These are phyloP conservation scores for Nemotelus nigrinus DNA, from an alignment of 2,888 invertebrate species.

Conservation along the genomic window DNA sequence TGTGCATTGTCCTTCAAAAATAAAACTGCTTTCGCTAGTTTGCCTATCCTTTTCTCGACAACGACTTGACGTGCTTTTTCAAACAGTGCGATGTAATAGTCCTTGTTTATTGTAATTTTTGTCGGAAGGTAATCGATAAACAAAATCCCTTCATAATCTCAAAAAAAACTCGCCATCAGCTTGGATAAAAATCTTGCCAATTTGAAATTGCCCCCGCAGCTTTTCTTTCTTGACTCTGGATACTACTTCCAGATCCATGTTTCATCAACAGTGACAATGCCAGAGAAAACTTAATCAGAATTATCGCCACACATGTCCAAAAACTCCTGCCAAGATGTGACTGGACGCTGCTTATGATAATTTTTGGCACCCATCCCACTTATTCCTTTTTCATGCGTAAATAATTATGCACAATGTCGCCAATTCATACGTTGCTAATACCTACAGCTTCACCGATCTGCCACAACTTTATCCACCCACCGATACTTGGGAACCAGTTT, in stretches of 20 bases:
- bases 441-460: neutral
- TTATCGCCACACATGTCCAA: neutral
- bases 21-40: conserved; percentile 7
- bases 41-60: neutral
- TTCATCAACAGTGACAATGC: conserved; percentile 19
- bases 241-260: conserved; percentile 4
- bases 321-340: neutral
- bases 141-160: no score
- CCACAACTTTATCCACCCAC: neutral
- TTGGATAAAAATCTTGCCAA: neutral
- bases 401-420: neutral
- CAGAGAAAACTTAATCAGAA: neutral
- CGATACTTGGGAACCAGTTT: neutral
- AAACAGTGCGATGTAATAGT: neutral
- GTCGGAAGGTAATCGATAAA: neutral
- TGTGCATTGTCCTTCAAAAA: conserved; percentile 13
- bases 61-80: no score
- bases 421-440: conserved; percentile 12
- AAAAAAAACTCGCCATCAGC: neutral
- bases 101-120: neutral
- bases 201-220: no score
- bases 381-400: neutral
- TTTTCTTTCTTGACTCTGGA: conserved; percentile 16
- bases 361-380: neutral
- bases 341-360: neutral